Evolutionary conservation across 2,888 invertebrate genomes (phyloP).

Genomic region (Gari tellinella): DNA sequence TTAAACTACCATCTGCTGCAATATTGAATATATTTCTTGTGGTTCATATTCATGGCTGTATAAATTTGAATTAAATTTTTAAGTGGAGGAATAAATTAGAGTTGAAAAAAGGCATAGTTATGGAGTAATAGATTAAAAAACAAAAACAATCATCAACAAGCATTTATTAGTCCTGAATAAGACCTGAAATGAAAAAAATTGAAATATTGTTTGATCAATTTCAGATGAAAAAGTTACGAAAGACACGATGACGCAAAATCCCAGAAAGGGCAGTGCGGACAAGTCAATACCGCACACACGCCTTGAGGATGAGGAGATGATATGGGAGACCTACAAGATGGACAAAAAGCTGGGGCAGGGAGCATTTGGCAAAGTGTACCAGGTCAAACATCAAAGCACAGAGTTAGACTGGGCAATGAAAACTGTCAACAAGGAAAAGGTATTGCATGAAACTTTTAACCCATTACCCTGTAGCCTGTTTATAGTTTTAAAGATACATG

Average conservation of each 20-base stretch:
- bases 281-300: constrained; percentile 80
- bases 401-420: constrained; percentile 82
- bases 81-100: too few relatives aligned
- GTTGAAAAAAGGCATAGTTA: too few relatives aligned
- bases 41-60: too few relatives aligned
- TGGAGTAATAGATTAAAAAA: too few relatives aligned
- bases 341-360: constrained; percentile 83
- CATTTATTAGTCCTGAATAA: too few relatives aligned
- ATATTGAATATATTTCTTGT: too few relatives aligned
- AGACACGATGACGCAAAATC: constrained; percentile 51
- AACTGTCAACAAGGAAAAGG: constrained; percentile 84
- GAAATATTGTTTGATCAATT: constrained; percentile 5
- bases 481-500: too few relatives aligned
- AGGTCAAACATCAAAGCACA: constrained; percentile 74
- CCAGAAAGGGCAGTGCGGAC: constrained; percentile 73
- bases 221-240: constrained; percentile 49
- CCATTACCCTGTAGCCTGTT: too few relatives aligned
- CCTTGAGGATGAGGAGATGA: constrained; percentile 77
- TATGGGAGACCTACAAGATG: constrained; percentile 77
- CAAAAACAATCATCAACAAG: too few relatives aligned
- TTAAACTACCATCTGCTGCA: too few relatives aligned
- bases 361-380: constrained; percentile 82
- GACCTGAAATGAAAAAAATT: too few relatives aligned
- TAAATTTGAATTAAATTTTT: too few relatives aligned
- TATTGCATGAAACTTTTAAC: constrained; percentile 59